These are phyloP conservation scores for Smutsia temminckii DNA, from an alignment of 2,797 vertebrate species.

Conservation along the genomic window DNA sequence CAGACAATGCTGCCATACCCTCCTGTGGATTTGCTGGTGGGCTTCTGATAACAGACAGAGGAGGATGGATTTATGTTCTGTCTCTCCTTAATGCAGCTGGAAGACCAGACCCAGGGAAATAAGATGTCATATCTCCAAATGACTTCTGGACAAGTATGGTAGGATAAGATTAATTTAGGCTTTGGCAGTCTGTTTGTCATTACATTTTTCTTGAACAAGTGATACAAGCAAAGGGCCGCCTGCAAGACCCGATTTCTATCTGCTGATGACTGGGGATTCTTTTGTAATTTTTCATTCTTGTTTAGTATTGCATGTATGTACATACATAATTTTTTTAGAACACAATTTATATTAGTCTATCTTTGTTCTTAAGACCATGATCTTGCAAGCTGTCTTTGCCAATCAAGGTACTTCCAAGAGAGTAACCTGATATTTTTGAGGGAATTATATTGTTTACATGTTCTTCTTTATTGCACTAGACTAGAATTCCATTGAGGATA, in stretches of 20 bases:
- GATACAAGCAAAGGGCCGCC: not conserved
- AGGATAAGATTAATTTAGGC: not conserved
- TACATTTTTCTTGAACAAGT: not conserved
- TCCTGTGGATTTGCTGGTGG: not conserved
- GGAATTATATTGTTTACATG: not conserved
- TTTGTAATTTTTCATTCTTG: not conserved
- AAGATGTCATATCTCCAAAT: not conserved
- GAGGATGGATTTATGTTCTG: not conserved
- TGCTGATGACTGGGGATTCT: not conserved
- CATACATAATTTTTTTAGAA: not conserved
- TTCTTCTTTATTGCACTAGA: not conserved
- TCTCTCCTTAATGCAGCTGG: not conserved
- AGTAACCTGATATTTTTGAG: not conserved
- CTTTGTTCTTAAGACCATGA: not conserved
- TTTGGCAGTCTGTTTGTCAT: not conserved
- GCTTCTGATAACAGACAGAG: not conserved
- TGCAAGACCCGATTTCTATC: not conserved
- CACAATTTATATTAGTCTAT: not conserved
- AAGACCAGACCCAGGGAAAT: not conserved
- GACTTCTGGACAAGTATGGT: not conserved
- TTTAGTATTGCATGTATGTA: not conserved
- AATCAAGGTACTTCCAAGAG: not conserved
- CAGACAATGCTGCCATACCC: not conserved
- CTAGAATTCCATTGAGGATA: not conserved
- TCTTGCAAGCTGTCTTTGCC: not conserved